phyloP scores from a whole-genome alignment of 2,797 vertebrate species.

The Fundulus diaphanus region DNA sequence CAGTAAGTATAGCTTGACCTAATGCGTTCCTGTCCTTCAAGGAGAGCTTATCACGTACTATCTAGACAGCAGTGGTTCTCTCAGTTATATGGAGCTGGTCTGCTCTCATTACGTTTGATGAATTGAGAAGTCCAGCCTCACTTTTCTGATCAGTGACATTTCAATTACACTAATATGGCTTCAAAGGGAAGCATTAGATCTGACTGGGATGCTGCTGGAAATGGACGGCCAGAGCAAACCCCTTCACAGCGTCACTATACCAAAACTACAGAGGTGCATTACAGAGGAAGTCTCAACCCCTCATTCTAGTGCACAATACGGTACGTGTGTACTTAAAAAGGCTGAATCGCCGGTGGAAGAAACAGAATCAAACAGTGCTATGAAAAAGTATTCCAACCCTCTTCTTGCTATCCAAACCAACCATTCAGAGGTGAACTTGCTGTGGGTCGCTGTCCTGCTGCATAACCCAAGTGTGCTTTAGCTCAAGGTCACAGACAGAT shows the following conservation, averaged over 20 bases:
- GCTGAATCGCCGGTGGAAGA: no score
- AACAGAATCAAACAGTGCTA: background rate
- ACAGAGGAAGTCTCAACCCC: background rate
- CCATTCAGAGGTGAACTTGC: no score
- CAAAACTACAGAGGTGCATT: background rate
- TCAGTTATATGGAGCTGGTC: background rate
- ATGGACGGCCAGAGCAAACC: background rate
- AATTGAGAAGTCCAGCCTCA: background rate
- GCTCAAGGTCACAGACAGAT: no score
- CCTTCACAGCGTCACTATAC: background rate
- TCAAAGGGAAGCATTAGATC: background rate
- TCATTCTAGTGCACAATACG: background rate
- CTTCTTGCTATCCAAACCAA: no score
- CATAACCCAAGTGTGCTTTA: no score
- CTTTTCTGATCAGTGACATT: background rate
- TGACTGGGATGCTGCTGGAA: no score
- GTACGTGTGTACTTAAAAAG: no score
- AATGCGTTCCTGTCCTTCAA: background rate
- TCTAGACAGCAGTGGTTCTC: background rate
- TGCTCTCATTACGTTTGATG: background rate
- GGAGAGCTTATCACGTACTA: background rate
- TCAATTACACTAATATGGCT: background rate
- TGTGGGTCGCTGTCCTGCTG: no score
- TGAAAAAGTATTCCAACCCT: background rate
- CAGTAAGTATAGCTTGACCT: background rate